phyloP scores from a whole-genome alignment of 1,140 invertebrate species.

The Lerema accius region DNA sequence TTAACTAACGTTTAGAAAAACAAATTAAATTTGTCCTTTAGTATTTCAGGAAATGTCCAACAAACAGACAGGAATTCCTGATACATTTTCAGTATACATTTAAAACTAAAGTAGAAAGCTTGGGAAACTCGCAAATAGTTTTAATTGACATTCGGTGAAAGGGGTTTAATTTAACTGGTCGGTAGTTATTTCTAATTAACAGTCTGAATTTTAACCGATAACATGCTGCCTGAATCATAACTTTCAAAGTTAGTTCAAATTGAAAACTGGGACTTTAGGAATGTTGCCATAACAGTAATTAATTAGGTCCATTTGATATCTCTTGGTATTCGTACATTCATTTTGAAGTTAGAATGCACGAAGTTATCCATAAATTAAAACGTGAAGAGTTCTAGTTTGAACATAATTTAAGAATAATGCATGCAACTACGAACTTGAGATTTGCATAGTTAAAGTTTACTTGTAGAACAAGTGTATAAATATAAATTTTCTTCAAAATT shows the following conservation, averaged over 20 bases:
- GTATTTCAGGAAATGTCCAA: background rate
- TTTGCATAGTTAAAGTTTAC: too few species aligned
- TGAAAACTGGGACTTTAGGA: background rate
- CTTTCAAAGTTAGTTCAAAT: background rate
- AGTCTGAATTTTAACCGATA: slow-evolving; percentile 4
- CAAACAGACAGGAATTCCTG: background rate
- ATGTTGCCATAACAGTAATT: background rate
- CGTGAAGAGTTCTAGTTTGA: too few species aligned
- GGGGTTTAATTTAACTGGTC: slow-evolving; percentile 15
- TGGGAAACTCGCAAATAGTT: slow-evolving; percentile 17
- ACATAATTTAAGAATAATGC: too few species aligned
- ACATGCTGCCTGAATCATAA: background rate
- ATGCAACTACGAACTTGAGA: too few species aligned
- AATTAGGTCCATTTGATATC: background rate
- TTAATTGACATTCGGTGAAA: slow-evolving; percentile 25
- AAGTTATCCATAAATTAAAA: too few species aligned
- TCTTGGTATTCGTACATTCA: too few species aligned
- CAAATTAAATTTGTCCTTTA: too few species aligned
- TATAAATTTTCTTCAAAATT: too few species aligned
- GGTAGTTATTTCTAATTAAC: slow-evolving; percentile 19
- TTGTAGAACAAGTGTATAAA: too few species aligned
- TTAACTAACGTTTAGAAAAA: too few species aligned
- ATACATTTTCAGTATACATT: background rate
- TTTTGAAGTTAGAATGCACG: too few species aligned
- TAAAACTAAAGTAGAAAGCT: slow-evolving; percentile 14